Conservation (phyloP, 2,113 vertebrate genomes). For the Mesoclemmys tuberculata region DNA sequence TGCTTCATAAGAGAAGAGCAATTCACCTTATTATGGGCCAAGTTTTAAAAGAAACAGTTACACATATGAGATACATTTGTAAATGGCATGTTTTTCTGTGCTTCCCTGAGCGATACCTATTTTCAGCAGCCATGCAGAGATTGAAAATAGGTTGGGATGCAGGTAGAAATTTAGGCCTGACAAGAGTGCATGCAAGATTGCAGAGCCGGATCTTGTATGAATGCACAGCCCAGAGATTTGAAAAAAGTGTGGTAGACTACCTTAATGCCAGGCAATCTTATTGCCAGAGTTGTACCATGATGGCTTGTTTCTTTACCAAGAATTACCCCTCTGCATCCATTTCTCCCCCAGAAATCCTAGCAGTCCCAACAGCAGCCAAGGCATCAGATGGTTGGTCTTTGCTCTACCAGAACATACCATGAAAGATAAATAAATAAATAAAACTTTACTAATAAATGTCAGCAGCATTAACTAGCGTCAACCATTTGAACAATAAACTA, state of each 20-base stretch:
- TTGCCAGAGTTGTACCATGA: neutral
- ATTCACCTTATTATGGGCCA: neutral
- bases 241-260: neutral
- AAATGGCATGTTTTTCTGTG: neutral
- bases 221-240: neutral
- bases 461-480: neutral
- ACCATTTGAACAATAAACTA: neutral
- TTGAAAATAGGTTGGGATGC: neutral
- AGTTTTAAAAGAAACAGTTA: neutral
- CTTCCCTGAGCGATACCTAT: neutral
- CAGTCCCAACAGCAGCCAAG: neutral
- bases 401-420: neutral
- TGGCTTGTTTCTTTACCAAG: neutral
- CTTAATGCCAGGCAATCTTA: neutral
- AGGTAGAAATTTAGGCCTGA: neutral
- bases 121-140: neutral
- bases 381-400: neutral
- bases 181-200: neutral
- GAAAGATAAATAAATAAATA: neutral
- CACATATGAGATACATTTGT: neutral
- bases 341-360: neutral
- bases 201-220: neutral
- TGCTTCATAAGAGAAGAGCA: neutral
- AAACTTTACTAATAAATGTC: neutral
- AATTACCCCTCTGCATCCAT: neutral